These are phyloP conservation scores for Rhopilema esculentum DNA, from an alignment of 30 jellyfish, hydroid and myxozoan genomes.

Conservation along the genomic window DNA sequence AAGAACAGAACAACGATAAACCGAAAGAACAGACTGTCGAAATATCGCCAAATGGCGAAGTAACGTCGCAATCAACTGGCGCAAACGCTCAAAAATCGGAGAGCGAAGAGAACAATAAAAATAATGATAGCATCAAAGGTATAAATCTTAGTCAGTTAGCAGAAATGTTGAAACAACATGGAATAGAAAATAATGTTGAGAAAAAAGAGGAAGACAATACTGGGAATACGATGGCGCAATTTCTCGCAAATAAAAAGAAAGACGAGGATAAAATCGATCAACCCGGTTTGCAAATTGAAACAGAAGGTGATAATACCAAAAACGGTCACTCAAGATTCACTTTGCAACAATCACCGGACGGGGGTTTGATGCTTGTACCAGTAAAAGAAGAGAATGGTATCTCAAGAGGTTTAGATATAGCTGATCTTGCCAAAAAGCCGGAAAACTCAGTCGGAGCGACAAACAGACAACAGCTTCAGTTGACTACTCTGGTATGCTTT, in stretches of 20 bases:
- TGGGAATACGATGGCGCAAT: neutral
- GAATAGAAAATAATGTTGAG: slow-evolving; percentile 32
- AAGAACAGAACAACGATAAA: slow-evolving; percentile 5
- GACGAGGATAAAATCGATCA: slow-evolving; percentile 7
- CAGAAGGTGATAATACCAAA: slow-evolving; percentile 80
- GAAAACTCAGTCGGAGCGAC: slow-evolving; percentile 70
- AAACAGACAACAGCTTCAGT: slow-evolving; percentile 89
- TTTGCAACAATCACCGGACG: slow-evolving; percentile 80
- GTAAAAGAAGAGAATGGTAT: slow-evolving; percentile 85
- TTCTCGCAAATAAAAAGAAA: neutral
- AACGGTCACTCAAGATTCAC: slow-evolving; percentile 77
- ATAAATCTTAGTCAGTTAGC: slow-evolving; percentile 27
- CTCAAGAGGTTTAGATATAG: slow-evolving; percentile 67
- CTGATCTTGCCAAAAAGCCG: slow-evolving; percentile 77
- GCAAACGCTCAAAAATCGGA: neutral
- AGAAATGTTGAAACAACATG: slow-evolving; percentile 28
- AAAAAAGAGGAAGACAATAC: slow-evolving; percentile 32
- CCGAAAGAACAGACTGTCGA: slow-evolving; percentile 53
- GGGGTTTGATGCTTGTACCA: slow-evolving; percentile 87
- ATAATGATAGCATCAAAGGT: slow-evolving; percentile 12
- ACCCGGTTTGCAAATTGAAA: slow-evolving; percentile 77
- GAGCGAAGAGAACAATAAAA: slow-evolving; percentile 5
- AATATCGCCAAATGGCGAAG: slow-evolving; percentile 37
- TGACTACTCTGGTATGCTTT: slow-evolving; percentile 85
- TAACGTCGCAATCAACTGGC: neutral